Percentiles rank a stretch among this genome's conserved stretches.
These are phyloP conservation scores for Phenacoccus solenopsis DNA, from an alignment of 1,140 invertebrate species.

Conservation along the genomic window DNA sequence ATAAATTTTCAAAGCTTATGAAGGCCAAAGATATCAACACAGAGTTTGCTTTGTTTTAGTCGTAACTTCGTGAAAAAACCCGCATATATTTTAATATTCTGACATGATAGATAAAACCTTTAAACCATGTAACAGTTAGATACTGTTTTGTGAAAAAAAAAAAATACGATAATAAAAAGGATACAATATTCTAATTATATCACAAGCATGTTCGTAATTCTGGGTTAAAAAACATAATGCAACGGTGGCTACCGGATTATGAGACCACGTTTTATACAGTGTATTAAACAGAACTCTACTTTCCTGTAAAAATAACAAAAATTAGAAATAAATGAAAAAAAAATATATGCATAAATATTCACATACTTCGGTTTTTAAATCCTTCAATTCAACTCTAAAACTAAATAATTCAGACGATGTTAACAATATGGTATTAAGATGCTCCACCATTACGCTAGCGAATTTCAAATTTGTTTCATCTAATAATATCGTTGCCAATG, in stretches of 20 bases:
- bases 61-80: neutral
- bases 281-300: slow-evolving; percentile 69
- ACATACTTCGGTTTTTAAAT: slow-evolving; percentile 61
- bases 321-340: slow-evolving; percentile 18
- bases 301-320: slow-evolving; percentile 47
- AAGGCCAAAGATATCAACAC: too few relatives aligned
- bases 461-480: slow-evolving; percentile 74
- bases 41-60: neutral
- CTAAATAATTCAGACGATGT: slow-evolving; percentile 95
- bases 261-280: slow-evolving; percentile 90
- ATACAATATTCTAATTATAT: slow-evolving; percentile 83
- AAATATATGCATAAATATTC: slow-evolving; percentile 9
- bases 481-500: slow-evolving; percentile 67
- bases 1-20: too few relatives aligned
- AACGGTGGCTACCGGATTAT: slow-evolving; percentile 89
- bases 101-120: neutral
- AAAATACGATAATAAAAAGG: slow-evolving; percentile 41
- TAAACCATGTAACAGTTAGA: neutral
- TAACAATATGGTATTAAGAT: slow-evolving; percentile 81
- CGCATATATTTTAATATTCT: neutral
- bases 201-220: slow-evolving; percentile 84
- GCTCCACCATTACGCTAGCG: slow-evolving; percentile 81
- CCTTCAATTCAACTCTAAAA: slow-evolving; percentile 71
- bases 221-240: slow-evolving; percentile 89
- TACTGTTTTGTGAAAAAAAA: neutral